These are phyloP conservation scores for Ctenopoma multispine DNA, from an alignment of 2,797 vertebrate species.

Conservation along the genomic window DNA sequence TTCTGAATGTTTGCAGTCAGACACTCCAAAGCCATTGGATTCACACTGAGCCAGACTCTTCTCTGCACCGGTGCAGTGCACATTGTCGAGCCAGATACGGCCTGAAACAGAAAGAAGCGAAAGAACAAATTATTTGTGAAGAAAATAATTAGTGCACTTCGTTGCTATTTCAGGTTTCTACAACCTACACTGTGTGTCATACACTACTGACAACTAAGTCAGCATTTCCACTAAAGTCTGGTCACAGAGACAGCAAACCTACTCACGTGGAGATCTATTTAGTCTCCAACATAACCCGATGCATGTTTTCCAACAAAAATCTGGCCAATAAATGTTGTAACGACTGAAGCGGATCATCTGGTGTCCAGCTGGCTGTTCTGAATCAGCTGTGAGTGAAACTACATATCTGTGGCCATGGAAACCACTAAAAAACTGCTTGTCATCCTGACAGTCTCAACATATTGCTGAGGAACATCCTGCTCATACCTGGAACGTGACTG, in stretches of 20 bases:
- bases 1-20: conserved; percentile 95
- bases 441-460: conserved; percentile 36
- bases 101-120: conserved; percentile 77
- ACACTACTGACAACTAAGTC: not conserved
- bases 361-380: conserved; percentile 57
- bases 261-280: conserved; percentile 57
- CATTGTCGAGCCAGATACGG: conserved; percentile 93
- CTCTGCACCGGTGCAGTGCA: conserved; percentile 91
- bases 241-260: conserved; percentile 25
- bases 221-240: conserved; percentile 34
- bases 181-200: not conserved
- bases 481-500: conserved; percentile 60
- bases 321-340: conserved; percentile 37
- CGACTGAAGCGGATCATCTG: conserved; percentile 41
- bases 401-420: conserved; percentile 44
- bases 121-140: too few species aligned
- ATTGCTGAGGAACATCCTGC: conserved; percentile 56
- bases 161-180: too few species aligned
- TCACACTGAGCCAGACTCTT: conserved; percentile 86
- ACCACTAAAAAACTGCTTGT: conserved; percentile 39
- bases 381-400: conserved; percentile 51
- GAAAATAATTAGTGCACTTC: not conserved
- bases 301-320: conserved; percentile 20
- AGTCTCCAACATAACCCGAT: conserved; percentile 38
- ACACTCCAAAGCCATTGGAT: conserved; percentile 93